Conservation (phyloP, 2,113 vertebrate species). For the Natator depressus region DNA sequence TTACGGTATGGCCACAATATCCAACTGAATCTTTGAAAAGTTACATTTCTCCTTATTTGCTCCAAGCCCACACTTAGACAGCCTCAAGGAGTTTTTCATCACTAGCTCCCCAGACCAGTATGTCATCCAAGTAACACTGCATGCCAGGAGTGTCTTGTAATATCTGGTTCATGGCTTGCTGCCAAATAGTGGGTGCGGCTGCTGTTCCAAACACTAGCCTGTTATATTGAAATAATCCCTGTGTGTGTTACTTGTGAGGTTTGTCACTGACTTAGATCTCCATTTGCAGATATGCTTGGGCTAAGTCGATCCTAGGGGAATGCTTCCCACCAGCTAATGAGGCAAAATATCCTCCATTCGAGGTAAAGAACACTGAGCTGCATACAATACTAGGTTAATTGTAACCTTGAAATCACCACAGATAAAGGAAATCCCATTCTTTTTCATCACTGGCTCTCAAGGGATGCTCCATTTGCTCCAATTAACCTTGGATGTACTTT, state of each 20-base stretch:
- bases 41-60: not conserved
- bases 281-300: not conserved
- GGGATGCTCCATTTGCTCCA: not conserved
- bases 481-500: not conserved
- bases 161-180: rapidly evolving
- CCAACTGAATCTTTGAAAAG: not conserved
- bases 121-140: not conserved
- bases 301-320: not conserved
- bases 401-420: not conserved
- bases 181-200: not conserved
- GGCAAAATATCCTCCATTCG: not conserved
- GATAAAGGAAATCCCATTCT: not conserved
- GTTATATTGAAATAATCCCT: not conserved
- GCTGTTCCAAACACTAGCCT: not conserved
- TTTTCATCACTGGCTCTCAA: not conserved
- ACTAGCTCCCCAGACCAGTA: not conserved
- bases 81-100: not conserved
- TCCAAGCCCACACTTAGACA: not conserved
- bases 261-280: not conserved
- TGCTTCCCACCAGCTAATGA: not conserved
- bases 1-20: not conserved
- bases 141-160: rapidly evolving
- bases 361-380: not conserved
- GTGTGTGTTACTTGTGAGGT: not conserved
- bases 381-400: not conserved